A percentile compares a stretch with the other conserved stretches of the same genome.
These are phyloP conservation scores for Tetramorium alpestre DNA, from an alignment of 1,140 invertebrate species.

Conservation along the genomic window DNA sequence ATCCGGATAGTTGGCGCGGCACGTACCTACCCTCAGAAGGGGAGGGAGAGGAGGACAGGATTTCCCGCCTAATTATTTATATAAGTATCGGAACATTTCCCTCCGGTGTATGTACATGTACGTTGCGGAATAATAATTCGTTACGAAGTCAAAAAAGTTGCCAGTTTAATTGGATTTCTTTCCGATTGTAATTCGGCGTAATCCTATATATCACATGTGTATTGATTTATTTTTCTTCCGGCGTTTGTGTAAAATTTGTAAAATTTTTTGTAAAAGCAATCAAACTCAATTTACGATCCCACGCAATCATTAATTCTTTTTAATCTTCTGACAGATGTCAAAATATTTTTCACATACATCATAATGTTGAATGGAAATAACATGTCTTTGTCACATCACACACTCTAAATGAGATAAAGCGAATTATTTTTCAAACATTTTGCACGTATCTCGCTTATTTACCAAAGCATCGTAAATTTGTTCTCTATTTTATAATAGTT, in stretches of 20 bases:
- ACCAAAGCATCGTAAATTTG: background rate
- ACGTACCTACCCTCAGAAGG: background rate
- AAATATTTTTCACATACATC: background rate
- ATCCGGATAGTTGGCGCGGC: slow-evolving; percentile 5
- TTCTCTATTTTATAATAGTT: background rate
- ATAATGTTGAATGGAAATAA: slow-evolving; percentile 25
- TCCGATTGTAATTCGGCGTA: background rate
- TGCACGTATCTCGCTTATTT: background rate
- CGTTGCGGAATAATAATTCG: background rate
- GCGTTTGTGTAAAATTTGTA: background rate
- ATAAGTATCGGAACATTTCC: background rate
- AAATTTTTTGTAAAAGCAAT: background rate
- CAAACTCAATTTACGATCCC: background rate
- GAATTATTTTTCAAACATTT: slow-evolving; percentile 4
- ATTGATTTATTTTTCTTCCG: slow-evolving; percentile 2
- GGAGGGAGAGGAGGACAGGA: background rate
- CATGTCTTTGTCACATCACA: background rate
- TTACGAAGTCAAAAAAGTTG: slow-evolving; percentile 1
- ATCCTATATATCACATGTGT: background rate
- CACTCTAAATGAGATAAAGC: background rate
- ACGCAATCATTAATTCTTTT: background rate
- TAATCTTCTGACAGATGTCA: background rate
- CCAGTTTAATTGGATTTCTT: background rate
- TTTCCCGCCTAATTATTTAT: slow-evolving; percentile 21
- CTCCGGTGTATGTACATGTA: background rate